Percentiles rank a stretch among this genome's conserved stretches.
These are phyloP conservation scores for Lerista edwardsae DNA, from an alignment of 2,797 vertebrate species.

Conservation along the genomic window DNA sequence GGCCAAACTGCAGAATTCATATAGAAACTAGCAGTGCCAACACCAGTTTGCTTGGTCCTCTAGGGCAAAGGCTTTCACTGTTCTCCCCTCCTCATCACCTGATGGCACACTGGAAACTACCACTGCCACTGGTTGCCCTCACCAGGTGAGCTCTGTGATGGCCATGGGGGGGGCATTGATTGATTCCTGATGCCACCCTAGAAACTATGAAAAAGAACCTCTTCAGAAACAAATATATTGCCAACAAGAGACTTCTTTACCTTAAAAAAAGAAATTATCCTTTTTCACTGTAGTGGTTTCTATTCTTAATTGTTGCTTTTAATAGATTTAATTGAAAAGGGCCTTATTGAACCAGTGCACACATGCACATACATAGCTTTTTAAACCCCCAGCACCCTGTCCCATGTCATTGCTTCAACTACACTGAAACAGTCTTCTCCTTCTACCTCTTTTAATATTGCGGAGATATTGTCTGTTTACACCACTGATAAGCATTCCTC, in stretches of 20 bases:
- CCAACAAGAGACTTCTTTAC: no score
- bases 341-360: conserved; percentile 41
- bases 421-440: conserved; percentile 37
- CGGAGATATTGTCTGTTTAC: conserved; percentile 60
- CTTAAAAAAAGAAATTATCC: no score
- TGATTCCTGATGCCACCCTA: no score
- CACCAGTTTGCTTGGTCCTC: no score
- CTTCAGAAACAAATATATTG: background rate
- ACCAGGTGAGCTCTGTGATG: no score
- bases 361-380: conserved; percentile 38
- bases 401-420: conserved; percentile 52
- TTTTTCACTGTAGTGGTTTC: background rate
- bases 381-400: conserved; percentile 52
- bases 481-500: conserved; percentile 56
- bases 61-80: no score
- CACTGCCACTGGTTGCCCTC: no score
- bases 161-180: no score
- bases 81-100: no score
- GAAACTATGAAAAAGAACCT: background rate
- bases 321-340: background rate
- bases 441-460: conserved; percentile 55
- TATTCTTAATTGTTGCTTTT: conserved; percentile 27
- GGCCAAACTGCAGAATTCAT: background rate
- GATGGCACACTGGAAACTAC: no score
- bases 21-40: background rate